Evolutionary conservation across 2,888 invertebrate genomes (phyloP).

Genomic region (Xestia sexstrigata): DNA sequence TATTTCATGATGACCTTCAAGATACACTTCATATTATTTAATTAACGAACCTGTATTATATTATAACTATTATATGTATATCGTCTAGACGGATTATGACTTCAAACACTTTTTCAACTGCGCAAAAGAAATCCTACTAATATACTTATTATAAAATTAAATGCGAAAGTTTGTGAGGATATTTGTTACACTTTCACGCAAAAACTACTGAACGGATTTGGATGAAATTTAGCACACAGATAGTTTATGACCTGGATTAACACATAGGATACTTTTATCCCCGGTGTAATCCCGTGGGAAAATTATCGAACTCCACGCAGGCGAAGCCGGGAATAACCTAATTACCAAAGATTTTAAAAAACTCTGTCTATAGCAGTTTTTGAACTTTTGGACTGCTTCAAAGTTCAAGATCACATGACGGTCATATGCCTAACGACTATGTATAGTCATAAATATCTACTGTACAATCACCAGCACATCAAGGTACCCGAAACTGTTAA

Average conservation of each 20-base stretch:
- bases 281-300: too few species aligned
- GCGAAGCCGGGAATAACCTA: too few species aligned
- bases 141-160: too few species aligned
- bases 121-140: not conserved
- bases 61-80: not conserved
- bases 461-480: not conserved
- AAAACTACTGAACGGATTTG: too few species aligned
- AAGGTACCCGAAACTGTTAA: too few species aligned
- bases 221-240: too few species aligned
- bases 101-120: not conserved
- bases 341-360: not conserved
- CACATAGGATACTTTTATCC: too few species aligned
- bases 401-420: conserved; percentile 1
- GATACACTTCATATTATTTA: conserved; percentile 2
- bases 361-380: not conserved
- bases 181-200: too few species aligned
- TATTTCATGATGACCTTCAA: conserved; percentile 9
- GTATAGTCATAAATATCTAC: too few species aligned
- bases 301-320: too few species aligned
- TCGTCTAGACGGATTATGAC: not conserved
- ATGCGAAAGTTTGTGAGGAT: too few species aligned
- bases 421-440: not conserved
- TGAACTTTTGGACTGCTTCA: not conserved
- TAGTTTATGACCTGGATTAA: too few species aligned
- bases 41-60: not conserved